A percentile compares a stretch with the other conserved stretches of the same genome.
phyloP scores from a whole-genome alignment of 2,888 invertebrate genomes.

The Acrobasis repandana region DNA sequence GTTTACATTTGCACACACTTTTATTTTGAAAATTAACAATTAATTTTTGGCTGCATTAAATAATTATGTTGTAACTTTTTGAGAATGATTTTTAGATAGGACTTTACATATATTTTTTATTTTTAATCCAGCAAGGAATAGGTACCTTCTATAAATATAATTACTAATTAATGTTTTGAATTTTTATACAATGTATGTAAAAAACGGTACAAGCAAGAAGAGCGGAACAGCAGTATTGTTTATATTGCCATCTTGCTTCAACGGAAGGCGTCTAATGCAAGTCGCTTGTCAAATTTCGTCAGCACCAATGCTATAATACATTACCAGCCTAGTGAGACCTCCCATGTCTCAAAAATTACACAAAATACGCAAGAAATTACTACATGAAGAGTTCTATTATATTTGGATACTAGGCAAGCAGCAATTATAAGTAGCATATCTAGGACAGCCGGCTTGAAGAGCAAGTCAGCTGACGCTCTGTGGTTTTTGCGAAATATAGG shows the following conservation, averaged over 20 bases:
- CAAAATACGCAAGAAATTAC: not conserved
- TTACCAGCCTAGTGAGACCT: conserved; percentile 25
- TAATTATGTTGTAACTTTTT: no score
- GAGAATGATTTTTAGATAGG: no score
- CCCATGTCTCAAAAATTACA: conserved; percentile 7
- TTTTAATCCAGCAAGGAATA: no score
- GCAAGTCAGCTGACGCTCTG: conserved; percentile 5
- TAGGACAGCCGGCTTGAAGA: conserved; percentile 28
- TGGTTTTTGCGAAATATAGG: conserved; percentile 31
- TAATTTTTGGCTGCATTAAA: no score
- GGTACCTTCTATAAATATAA: no score
- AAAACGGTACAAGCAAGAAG: no score
- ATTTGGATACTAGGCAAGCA: conserved; percentile 30
- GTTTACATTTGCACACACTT: no score
- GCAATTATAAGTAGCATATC: conserved; percentile 30
- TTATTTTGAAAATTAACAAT: no score
- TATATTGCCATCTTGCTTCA: conserved; percentile 42
- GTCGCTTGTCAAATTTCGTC: conserved; percentile 45
- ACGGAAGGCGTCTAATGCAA: conserved; percentile 47
- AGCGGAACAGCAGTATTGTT: conserved; percentile 40
- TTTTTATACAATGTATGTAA: no score
- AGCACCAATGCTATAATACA: conserved; percentile 30
- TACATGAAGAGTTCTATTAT: conserved; percentile 24
- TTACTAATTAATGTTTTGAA: no score
- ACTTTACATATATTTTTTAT: no score